phyloP scores from a whole-genome alignment of 2,888 invertebrate genomes.

The Netelia inedita region DNA sequence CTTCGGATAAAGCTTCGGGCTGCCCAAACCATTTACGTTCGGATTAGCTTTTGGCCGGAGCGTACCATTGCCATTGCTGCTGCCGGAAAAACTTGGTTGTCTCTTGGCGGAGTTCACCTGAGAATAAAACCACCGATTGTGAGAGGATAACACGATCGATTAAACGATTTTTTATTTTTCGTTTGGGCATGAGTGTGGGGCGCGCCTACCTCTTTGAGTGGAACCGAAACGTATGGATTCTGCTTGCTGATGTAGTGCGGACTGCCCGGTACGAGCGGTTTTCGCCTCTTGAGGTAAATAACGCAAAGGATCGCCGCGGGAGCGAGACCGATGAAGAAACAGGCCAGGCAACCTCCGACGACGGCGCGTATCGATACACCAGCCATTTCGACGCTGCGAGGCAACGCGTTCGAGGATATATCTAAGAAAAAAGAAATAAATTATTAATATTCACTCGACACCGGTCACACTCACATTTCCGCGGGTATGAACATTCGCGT shows the following conservation, averaged over 20 bases:
- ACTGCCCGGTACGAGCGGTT: slow-evolving; percentile 89
- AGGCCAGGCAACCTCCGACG: slow-evolving; percentile 85
- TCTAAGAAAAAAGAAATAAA: slow-evolving; percentile 68
- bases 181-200: no score
- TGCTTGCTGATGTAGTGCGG: slow-evolving; percentile 94
- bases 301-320: slow-evolving; percentile 84
- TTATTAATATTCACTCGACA: not conserved
- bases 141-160: no score
- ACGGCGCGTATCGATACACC: slow-evolving; percentile 86
- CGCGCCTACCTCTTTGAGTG: slow-evolving; percentile 90
- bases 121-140: slow-evolving; percentile 43
- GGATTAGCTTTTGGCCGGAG: slow-evolving; percentile 87
- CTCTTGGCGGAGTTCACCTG: slow-evolving; percentile 86
- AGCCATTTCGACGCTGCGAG: slow-evolving; percentile 76
- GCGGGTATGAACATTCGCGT: slow-evolving; percentile 36
- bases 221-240: slow-evolving; percentile 94
- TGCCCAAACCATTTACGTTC: slow-evolving; percentile 85
- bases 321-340: slow-evolving; percentile 85
- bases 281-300: slow-evolving; percentile 85
- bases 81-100: slow-evolving; percentile 90
- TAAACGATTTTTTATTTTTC: no score
- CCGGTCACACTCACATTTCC: not conserved
- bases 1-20: slow-evolving; percentile 90
- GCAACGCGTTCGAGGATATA: slow-evolving; percentile 74
- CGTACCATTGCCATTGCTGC: slow-evolving; percentile 86